Conservation (phyloP, 2,888 invertebrate genomes). For the Ophion ellenae region DNA sequence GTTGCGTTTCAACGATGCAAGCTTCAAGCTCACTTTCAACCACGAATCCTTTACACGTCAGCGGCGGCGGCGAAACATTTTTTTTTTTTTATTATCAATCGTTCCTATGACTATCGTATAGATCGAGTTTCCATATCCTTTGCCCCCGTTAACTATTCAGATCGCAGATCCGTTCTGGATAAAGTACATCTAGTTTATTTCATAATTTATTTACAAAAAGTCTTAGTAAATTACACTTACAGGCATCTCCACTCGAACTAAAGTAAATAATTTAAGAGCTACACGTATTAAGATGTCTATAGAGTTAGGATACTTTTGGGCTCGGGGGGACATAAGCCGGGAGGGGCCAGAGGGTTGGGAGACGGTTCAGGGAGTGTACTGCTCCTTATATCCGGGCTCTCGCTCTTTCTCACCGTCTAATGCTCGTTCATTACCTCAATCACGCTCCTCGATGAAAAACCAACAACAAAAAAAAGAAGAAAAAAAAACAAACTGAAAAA, state of each 20-base stretch:
- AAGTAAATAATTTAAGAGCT: slow-evolving; percentile 83
- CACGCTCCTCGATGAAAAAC: slow-evolving; percentile 50
- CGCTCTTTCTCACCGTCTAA: slow-evolving; percentile 47
- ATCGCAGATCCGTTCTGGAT: slow-evolving; percentile 77
- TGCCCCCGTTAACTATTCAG: slow-evolving; percentile 57
- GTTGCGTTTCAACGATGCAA: too few species aligned
- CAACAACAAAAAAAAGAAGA: neutral
- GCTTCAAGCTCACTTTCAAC: neutral
- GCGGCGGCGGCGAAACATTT: slow-evolving; percentile 20
- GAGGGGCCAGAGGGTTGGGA: slow-evolving; percentile 72
- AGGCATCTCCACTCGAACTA: slow-evolving; percentile 83
- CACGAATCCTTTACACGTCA: slow-evolving; percentile 23
- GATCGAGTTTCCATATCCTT: slow-evolving; percentile 31
- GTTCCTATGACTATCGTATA: too few species aligned
- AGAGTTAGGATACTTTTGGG: slow-evolving; percentile 82
- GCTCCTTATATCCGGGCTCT: slow-evolving; percentile 67
- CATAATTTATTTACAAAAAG: slow-evolving; percentile 84
- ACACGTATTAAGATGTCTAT: slow-evolving; percentile 83
- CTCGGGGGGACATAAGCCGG: slow-evolving; percentile 79
- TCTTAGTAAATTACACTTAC: slow-evolving; percentile 83
- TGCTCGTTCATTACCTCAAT: slow-evolving; percentile 42
- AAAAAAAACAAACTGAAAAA: neutral
- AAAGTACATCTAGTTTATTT: slow-evolving; percentile 83
- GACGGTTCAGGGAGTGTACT: slow-evolving; percentile 66
- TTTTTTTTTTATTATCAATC: neutral